Base-by-base conservation (phyloP, 1,140 invertebrate species). In the Cataglyphis hispanica region DNA sequence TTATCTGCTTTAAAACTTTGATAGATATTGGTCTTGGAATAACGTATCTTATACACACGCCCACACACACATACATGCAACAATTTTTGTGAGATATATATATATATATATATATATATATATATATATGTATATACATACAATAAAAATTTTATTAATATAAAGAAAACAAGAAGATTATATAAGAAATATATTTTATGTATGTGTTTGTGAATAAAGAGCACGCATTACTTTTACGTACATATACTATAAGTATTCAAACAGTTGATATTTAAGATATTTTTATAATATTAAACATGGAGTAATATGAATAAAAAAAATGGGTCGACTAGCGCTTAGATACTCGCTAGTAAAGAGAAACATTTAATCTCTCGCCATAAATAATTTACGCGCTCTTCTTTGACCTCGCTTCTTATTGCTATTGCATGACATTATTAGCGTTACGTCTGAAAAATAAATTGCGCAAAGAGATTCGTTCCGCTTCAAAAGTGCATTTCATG, bases 351-450 rank as follows among this genome's bases (percentile, higher is more conserved):
- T 40, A 43, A 70, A 58, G 50, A 43, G 19, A 40, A 58, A 43
- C 16, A 6, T 6, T 80, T 80, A 80, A 80, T 80, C 64, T 27
- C 34, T 58, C 22, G 19, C 40, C 43, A 25, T 70, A 70, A 58
- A 81, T 81, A 81, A 81, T 81, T 81, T 70, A 70, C 77, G 64
- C 22, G 50, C 34, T 25, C 77, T 58, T 81, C 77, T 81, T 81
- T 70, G 50, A 58, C 34, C 37, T 34, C 67, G 37, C 77, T 58
- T 80, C 50, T 58, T 34, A 81, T 70, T 70, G 70, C 34, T 70
- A 60, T 70, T 31, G 50, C 43, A 70, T 40, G 34, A 70, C 50
- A 34, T 81, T 81, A 70, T 81, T 58, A 81, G 50, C 22, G 43
- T 66, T 67, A 67, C 11, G 43, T 31, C 50, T 81, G 66, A 70